Conservation (phyloP, 2,113 vertebrate species). For the Perca flavescens region DNA sequence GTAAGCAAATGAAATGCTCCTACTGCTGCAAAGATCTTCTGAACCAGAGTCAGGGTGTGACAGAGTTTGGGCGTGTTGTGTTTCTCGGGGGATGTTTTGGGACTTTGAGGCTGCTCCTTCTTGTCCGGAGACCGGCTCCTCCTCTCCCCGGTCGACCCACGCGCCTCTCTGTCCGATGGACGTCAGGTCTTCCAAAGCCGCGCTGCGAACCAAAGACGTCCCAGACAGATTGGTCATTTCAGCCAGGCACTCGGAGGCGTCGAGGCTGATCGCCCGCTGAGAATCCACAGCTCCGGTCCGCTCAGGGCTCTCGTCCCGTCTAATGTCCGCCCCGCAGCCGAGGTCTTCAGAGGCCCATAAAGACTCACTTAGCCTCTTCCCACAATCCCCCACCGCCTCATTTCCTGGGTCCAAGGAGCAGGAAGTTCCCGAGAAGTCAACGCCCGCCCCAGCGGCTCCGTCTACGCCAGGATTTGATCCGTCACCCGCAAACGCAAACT, state of each 20-base stretch:
- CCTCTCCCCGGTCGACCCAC: constrained; percentile 23
- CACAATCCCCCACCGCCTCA: constrained; percentile 39
- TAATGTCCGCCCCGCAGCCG: constrained; percentile 23
- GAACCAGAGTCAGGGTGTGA: neutral
- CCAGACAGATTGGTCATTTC: constrained; percentile 51
- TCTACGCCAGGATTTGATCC: constrained; percentile 39
- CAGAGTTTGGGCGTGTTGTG: neutral
- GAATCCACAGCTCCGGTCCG: constrained; percentile 43
- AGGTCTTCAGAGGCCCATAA: constrained; percentile 71
- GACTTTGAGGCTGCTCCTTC: constrained; percentile 16
- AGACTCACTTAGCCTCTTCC: constrained; percentile 65
- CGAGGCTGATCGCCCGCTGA: constrained; percentile 74
- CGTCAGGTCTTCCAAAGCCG: constrained; percentile 78
- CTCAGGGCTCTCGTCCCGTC: constrained; percentile 58
- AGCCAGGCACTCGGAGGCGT: constrained; percentile 68
- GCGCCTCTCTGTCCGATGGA: constrained; percentile 61
- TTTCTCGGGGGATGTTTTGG: neutral
- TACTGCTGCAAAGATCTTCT: constrained; percentile 7
- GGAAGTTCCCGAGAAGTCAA: constrained; percentile 54
- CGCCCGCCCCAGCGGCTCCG: constrained; percentile 1
- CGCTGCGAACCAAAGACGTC: constrained; percentile 72
- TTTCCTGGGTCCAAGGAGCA: constrained; percentile 49
- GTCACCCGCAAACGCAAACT: constrained; percentile 17
- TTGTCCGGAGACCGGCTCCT: neutral
- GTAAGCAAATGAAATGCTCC: constrained; percentile 45